phyloP scores from a whole-genome alignment of 2,797 vertebrate species.

The Sibirionetta formosa region DNA sequence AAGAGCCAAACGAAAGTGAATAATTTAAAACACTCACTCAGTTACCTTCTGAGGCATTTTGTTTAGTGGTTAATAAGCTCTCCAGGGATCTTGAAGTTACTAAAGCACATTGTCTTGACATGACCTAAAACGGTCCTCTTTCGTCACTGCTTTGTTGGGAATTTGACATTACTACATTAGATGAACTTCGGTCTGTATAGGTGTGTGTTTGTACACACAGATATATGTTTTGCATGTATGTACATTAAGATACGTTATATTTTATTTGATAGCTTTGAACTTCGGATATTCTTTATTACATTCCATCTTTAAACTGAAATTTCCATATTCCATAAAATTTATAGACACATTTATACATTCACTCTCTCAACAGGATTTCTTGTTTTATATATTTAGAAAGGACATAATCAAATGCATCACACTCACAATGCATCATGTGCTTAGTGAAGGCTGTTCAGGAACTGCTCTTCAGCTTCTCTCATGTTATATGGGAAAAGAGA shows the following conservation, averaged over 20 bases:
- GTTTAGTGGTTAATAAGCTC: constrained; percentile 83
- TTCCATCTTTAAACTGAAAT: constrained; percentile 1
- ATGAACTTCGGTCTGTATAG: background rate
- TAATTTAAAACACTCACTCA: constrained; percentile 83
- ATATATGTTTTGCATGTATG: background rate
- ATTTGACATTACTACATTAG: constrained; percentile 71
- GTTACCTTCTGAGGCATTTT: constrained; percentile 78
- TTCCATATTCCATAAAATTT: background rate
- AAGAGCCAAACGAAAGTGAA: constrained; percentile 74
- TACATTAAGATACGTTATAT: constrained; percentile 51
- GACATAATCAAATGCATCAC: background rate
- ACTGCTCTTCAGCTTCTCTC: background rate
- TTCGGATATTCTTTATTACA: constrained; percentile 16
- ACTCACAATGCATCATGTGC: background rate
- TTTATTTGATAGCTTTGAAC: constrained; percentile 50
- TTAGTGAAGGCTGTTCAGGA: background rate
- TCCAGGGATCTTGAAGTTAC: constrained; percentile 82
- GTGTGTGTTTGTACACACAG: background rate
- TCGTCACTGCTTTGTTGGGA: constrained; percentile 73
- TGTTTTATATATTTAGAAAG: background rate
- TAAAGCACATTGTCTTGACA: constrained; percentile 82
- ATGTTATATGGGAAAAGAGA: background rate
- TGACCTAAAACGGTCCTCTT: constrained; percentile 77
- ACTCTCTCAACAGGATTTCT: background rate
- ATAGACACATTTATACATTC: background rate